phyloP scores from a whole-genome alignment of 2,888 invertebrate species.

The Diplolepis rosae region DNA sequence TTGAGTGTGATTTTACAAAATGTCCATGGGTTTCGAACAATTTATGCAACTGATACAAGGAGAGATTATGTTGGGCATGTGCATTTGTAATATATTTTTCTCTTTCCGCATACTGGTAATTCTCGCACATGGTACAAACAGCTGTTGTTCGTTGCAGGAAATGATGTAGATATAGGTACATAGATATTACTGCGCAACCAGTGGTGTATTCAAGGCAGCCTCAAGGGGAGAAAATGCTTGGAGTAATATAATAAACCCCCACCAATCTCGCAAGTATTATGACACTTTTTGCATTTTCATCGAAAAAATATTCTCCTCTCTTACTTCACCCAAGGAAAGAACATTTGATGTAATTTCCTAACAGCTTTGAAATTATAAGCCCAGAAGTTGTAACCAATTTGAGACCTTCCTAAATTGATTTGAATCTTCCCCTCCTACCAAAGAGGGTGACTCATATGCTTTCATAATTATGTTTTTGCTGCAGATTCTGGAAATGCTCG shows the following conservation, averaged over 20 bases:
- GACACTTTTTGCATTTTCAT: not conserved
- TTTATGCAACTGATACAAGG: slow-evolving; percentile 58
- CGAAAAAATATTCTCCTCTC: not conserved
- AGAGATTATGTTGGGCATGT: slow-evolving; percentile 32
- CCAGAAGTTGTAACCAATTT: not conserved
- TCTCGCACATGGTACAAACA: slow-evolving; percentile 62
- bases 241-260: slow-evolving; percentile 14
- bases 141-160: slow-evolving; percentile 67
- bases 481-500: not conserved
- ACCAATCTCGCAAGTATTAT: slow-evolving; percentile 1
- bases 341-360: not conserved
- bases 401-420: not conserved
- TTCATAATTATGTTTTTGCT: not conserved
- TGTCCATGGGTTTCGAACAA: slow-evolving; percentile 14
- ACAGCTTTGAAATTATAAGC: not conserved
- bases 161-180: slow-evolving; percentile 58
- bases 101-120: slow-evolving; percentile 48
- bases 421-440: not conserved
- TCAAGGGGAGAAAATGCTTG: slow-evolving; percentile 8
- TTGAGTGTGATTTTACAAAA: slow-evolving; percentile 19
- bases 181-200: slow-evolving; percentile 25
- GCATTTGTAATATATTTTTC: slow-evolving; percentile 26
- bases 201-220: slow-evolving; percentile 19
- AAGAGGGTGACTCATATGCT: not conserved
- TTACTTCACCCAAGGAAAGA: not conserved